A percentile compares a stretch with the other conserved stretches of the same genome.
These are phyloP conservation scores for Endotricha flammealis DNA, from an alignment of 2,888 invertebrate species.

Conservation along the genomic window DNA sequence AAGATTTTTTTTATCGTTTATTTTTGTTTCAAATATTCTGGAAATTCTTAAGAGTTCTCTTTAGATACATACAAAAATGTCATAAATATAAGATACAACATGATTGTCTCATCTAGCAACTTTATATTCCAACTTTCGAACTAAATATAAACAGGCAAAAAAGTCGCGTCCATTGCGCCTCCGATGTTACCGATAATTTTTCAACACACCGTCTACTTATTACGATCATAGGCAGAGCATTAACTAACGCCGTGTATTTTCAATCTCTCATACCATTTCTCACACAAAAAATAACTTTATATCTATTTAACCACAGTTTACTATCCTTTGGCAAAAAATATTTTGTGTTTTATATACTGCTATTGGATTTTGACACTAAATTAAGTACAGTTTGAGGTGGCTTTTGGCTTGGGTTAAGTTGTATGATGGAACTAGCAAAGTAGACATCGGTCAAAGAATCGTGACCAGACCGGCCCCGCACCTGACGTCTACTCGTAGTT, in stretches of 20 bases:
- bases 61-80: too few species aligned
- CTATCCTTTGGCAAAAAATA: conserved; percentile 15
- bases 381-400: background rate
- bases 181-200: conserved; percentile 76
- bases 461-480: conserved; percentile 73
- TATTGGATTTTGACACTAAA: conserved; percentile 24
- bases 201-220: conserved; percentile 78
- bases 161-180: conserved; percentile 74
- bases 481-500: conserved; percentile 69
- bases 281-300: conserved; percentile 29
- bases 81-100: too few species aligned
- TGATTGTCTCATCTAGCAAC: conserved; percentile 34
- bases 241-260: conserved; percentile 63
- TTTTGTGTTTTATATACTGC: conserved; percentile 22
- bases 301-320: conserved; percentile 11
- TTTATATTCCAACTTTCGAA: conserved; percentile 42
- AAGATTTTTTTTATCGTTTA: too few species aligned
- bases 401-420: conserved; percentile 24
- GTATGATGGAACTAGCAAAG: conserved; percentile 40
- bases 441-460: conserved; percentile 74
- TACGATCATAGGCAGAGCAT: conserved; percentile 74
- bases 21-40: too few species aligned
- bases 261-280: conserved; percentile 27
- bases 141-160: conserved; percentile 73
- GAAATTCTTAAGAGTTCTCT: too few species aligned